Evolutionary conservation across 2,113 vertebrate genomes (phyloP).

Genomic region (Corvus moneduloides): DNA sequence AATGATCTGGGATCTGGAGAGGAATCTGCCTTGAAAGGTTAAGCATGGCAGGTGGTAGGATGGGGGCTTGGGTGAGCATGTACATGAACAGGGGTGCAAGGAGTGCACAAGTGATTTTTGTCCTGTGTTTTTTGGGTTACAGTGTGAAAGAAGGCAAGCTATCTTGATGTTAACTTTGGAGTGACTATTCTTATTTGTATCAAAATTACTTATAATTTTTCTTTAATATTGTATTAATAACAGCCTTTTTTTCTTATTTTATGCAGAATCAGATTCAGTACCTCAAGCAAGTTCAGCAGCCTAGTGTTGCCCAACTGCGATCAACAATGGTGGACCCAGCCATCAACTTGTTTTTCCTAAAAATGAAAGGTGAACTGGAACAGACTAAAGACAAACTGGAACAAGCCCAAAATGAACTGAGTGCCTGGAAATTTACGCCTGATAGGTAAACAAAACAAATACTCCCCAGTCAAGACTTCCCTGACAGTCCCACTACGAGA

Average conservation of each 20-base stretch:
- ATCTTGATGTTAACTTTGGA: not conserved
- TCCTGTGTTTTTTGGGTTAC: not conserved
- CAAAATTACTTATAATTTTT: rapidly evolving
- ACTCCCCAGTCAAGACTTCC: slow-evolving; percentile 98
- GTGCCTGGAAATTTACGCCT: slow-evolving; percentile 99
- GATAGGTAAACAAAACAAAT: slow-evolving; percentile 99
- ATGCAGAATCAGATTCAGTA: slow-evolving; percentile 98
- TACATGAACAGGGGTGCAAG: not conserved
- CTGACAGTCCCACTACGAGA: slow-evolving; percentile 98
- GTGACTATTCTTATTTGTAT: not conserved
- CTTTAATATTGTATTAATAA: slow-evolving; percentile 33
- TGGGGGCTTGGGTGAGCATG: not conserved
- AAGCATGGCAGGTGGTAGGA: not conserved
- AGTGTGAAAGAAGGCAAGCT: not conserved
- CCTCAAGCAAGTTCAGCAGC: slow-evolving; percentile 99
- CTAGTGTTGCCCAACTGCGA: slow-evolving; percentile 96
- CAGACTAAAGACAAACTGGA: slow-evolving; percentile 99
- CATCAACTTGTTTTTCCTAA: slow-evolving; percentile 99
- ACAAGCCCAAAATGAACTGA: slow-evolving; percentile 99
- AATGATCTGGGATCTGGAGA: not conserved
- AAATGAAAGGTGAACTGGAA: slow-evolving; percentile 99
- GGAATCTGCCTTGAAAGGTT: not conserved
- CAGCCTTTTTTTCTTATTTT: slow-evolving; percentile 44
- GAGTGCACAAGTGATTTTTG: not conserved
- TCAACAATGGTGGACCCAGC: slow-evolving; percentile 98